These are phyloP conservation scores for Fregata magnificens DNA, from an alignment of 2,113 vertebrate genomes.

Conservation along the genomic window DNA sequence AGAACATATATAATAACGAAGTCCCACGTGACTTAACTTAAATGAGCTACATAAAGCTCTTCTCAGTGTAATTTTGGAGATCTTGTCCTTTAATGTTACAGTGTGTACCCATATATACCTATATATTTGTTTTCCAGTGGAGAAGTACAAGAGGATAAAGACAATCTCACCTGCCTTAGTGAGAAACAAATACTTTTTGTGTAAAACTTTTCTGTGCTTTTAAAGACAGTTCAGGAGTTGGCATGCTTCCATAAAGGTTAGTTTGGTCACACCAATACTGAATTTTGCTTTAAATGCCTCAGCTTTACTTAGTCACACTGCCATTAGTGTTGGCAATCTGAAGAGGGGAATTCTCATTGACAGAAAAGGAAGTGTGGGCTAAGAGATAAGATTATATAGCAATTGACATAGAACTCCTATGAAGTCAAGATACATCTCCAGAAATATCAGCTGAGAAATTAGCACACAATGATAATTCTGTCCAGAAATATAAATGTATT, in stretches of 20 bases:
- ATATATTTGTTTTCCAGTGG: background rate
- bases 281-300: background rate
- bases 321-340: background rate
- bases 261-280: background rate
- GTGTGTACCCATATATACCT: background rate
- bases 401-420: background rate
- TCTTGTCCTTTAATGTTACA: background rate
- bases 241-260: background rate
- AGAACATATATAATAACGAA: background rate
- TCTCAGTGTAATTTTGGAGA: background rate
- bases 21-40: background rate
- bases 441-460: background rate
- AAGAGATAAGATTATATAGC: background rate
- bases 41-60: background rate
- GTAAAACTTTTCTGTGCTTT: background rate
- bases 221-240: background rate
- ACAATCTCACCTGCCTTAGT: background rate
- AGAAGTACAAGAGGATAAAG: background rate
- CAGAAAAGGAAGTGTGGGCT: background rate
- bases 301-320: background rate
- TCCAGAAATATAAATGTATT: background rate
- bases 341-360: background rate
- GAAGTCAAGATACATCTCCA: background rate
- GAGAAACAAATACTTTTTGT: background rate
- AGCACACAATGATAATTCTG: background rate